phyloP scores from a whole-genome alignment of 2,888 invertebrate species.

The Eledona agricola region DNA sequence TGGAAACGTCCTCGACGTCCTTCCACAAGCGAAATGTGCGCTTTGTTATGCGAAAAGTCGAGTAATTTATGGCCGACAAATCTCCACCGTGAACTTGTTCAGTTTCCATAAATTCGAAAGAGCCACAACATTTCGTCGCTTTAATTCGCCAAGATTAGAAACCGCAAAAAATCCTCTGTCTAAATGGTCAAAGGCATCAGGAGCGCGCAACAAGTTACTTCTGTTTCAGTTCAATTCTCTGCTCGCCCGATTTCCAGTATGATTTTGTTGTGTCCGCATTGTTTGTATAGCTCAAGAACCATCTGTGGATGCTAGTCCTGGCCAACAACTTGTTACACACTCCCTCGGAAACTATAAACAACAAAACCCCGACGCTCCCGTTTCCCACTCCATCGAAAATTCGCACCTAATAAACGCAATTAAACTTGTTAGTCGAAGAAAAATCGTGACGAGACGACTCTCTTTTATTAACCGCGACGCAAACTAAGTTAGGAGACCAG shows the following conservation, averaged over 20 bases:
- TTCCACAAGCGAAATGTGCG: too few species aligned
- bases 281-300: conserved; percentile 47
- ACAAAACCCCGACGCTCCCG: conserved; percentile 11
- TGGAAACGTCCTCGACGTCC: conserved; percentile 1
- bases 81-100: too few species aligned
- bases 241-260: conserved; percentile 39
- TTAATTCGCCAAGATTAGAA: conserved; percentile 31
- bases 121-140: too few species aligned
- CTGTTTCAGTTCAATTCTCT: conserved; percentile 41
- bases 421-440: conserved; percentile 21
- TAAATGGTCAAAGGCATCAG: conserved; percentile 41
- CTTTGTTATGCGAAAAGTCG: conserved; percentile 2
- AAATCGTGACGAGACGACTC: conserved; percentile 9
- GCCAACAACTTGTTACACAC: conserved; percentile 52
- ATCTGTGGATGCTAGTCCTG: conserved; percentile 40
- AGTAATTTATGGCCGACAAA: too few species aligned
- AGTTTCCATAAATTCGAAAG: too few species aligned
- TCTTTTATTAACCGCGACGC: conserved; percentile 31
- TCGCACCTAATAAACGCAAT: conserved; percentile 6
- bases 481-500: conserved; percentile 39
- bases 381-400: conserved; percentile 1
- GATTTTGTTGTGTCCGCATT: conserved; percentile 48
- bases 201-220: conserved; percentile 45
- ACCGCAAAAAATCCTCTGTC: conserved; percentile 38
- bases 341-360: conserved; percentile 46